Percentiles rank a stretch among this genome's conserved stretches.
phyloP scores from a whole-genome alignment of 2,888 invertebrate species.

The Drosophila recens region DNA sequence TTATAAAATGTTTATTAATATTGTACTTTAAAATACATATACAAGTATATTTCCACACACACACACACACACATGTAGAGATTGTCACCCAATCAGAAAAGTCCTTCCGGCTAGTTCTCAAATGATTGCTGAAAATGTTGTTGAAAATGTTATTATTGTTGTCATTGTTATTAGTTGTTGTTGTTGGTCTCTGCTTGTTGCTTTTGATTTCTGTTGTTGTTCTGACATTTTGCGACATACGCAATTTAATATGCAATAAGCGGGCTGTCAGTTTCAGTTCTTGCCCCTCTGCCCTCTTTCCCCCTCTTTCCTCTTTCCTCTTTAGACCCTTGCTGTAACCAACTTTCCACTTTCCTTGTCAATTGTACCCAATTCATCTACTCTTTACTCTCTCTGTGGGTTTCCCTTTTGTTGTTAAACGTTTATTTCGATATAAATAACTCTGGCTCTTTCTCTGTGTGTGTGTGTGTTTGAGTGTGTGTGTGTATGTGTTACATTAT shows the following conservation, averaged over 20 bases:
- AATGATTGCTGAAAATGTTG: conserved; percentile 39
- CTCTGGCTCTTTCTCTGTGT: not conserved
- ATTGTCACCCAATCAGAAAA: conserved; percentile 26
- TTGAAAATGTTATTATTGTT: conserved; percentile 17
- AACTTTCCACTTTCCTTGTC: conserved; percentile 6
- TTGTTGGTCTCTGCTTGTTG: conserved; percentile 37
- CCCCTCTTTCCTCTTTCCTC: not conserved
- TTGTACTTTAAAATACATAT: conserved; percentile 22
- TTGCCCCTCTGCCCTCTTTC: not conserved
- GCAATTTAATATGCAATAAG: conserved; percentile 77
- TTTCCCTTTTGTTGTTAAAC: conserved; percentile 6
- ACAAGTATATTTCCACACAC: not conserved
- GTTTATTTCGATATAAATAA: conserved; percentile 25
- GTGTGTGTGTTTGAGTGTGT: not conserved
- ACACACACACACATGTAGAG: not conserved
- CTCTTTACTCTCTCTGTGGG: conserved; percentile 4
- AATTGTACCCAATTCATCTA: conserved; percentile 13
- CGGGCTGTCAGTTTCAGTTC: conserved; percentile 62
- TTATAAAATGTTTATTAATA: conserved; percentile 26
- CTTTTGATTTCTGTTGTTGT: conserved; percentile 51
- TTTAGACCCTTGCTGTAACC: not conserved
- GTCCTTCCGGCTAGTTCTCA: conserved; percentile 60
- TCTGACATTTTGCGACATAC: conserved; percentile 45
- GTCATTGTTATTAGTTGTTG: conserved; percentile 27
- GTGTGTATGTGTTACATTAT: conserved; percentile 10